Conservation (phyloP, 1,140 invertebrate species). For the Ips nitidus region DNA sequence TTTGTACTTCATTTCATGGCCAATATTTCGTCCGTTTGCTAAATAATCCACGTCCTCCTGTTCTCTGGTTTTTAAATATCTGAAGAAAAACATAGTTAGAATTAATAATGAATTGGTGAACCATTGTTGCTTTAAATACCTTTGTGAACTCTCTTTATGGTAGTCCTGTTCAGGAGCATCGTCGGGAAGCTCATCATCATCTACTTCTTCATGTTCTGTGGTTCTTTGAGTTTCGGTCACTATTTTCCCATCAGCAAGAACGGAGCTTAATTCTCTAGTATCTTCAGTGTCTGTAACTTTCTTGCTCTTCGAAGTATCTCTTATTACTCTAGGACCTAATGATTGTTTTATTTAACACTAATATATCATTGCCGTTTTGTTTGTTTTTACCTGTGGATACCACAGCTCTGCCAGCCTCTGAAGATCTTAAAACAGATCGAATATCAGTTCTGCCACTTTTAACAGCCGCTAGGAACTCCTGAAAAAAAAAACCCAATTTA, state of each 20-base stretch:
- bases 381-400: slow-evolving; percentile 57
- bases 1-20: slow-evolving; percentile 74
- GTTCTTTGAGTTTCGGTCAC: slow-evolving; percentile 79
- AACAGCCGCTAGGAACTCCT: slow-evolving; percentile 74
- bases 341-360: too few species aligned
- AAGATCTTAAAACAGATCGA: slow-evolving; percentile 65
- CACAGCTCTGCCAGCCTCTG: slow-evolving; percentile 55
- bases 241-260: slow-evolving; percentile 72
- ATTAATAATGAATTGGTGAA: background rate
- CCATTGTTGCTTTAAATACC: slow-evolving; percentile 39
- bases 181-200: slow-evolving; percentile 73
- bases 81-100: slow-evolving; percentile 28
- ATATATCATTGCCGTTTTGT: too few species aligned
- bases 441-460: slow-evolving; percentile 67
- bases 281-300: slow-evolving; percentile 85
- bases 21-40: slow-evolving; percentile 70
- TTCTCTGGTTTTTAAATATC: slow-evolving; percentile 54
- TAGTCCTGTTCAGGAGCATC: slow-evolving; percentile 55
- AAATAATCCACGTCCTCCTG: slow-evolving; percentile 77
- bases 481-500: slow-evolving; percentile 49
- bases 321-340: slow-evolving; percentile 63
- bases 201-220: slow-evolving; percentile 80
- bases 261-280: slow-evolving; percentile 57
- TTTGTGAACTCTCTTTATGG: slow-evolving; percentile 60
- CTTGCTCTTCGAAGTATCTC: slow-evolving; percentile 72